phyloP scores from a whole-genome alignment of 30 jellyfish, hydroid and myxozoan genomes.

The Hydractinia symbiolongicarpus region DNA sequence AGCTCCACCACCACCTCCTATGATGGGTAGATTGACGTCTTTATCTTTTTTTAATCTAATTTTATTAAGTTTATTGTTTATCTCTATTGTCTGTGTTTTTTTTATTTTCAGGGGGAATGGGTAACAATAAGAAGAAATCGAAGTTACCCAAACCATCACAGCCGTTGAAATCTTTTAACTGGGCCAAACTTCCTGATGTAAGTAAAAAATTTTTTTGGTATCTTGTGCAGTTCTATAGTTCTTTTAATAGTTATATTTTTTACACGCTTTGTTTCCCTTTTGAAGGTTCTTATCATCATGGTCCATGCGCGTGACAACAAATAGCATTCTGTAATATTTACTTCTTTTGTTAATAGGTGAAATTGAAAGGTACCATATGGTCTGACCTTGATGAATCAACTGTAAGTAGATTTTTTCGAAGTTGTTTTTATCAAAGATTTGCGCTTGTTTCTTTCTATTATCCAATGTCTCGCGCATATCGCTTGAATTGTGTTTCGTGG shows the following conservation, averaged over 20 bases:
- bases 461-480: too few relatives aligned
- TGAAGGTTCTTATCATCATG: not conserved
- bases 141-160: slow-evolving; percentile 96
- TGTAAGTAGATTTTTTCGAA: slow-evolving; percentile 26
- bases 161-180: slow-evolving; percentile 92
- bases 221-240: too few relatives aligned
- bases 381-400: slow-evolving; percentile 84
- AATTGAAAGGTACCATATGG: slow-evolving; percentile 88
- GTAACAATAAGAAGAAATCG: slow-evolving; percentile 47
- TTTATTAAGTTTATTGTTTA: not conserved
- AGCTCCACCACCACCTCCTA: slow-evolving; percentile 39
- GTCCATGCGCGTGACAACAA: not conserved
- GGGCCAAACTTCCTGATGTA: slow-evolving; percentile 97
- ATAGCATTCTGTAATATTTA: not conserved
- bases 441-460: too few relatives aligned
- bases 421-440: not conserved
- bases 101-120: slow-evolving; percentile 32
- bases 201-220: too few relatives aligned
- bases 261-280: not conserved
- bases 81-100: not conserved
- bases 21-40: not conserved
- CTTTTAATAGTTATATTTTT: not conserved
- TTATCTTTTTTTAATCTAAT: not conserved
- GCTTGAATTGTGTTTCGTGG: too few relatives aligned
- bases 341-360: slow-evolving; percentile 43